These are phyloP conservation scores for Prosapia bicincta DNA, from an alignment of 2,888 invertebrate genomes.

Conservation along the genomic window DNA sequence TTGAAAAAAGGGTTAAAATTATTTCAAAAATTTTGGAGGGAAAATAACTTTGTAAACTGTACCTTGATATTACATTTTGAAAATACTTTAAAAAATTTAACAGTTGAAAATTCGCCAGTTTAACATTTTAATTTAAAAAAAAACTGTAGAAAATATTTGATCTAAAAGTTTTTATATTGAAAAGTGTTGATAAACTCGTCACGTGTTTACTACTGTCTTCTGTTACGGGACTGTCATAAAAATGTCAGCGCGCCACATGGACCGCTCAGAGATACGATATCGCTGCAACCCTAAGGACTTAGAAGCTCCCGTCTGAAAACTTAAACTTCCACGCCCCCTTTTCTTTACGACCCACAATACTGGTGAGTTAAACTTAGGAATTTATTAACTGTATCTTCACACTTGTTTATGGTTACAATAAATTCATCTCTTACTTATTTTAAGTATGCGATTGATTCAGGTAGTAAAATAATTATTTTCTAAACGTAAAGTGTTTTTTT, in stretches of 20 bases:
- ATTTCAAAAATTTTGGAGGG: background rate
- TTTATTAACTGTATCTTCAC: background rate
- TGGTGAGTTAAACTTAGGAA: background rate
- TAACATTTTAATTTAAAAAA: no score
- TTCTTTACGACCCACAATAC: background rate
- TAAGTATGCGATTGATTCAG: no score
- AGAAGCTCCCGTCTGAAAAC: background rate
- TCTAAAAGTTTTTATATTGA: no score
- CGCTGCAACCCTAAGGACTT: background rate
- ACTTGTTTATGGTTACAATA: background rate
- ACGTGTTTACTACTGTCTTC: background rate
- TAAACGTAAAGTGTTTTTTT: no score
- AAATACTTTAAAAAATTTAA: no score
- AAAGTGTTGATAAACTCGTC: background rate
- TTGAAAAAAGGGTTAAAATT: background rate
- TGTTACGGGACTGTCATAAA: background rate
- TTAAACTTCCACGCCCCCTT: background rate
- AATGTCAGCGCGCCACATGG: background rate
- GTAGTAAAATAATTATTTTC: no score
- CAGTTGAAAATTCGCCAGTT: no score
- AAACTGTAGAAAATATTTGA: no score
- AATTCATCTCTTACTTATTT: no score
- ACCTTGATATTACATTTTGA: no score
- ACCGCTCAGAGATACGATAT: background rate
- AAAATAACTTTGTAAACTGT: background rate